Evolutionary conservation across 2,113 vertebrate species (phyloP).

Genomic region (Chaetops frenatus): DNA sequence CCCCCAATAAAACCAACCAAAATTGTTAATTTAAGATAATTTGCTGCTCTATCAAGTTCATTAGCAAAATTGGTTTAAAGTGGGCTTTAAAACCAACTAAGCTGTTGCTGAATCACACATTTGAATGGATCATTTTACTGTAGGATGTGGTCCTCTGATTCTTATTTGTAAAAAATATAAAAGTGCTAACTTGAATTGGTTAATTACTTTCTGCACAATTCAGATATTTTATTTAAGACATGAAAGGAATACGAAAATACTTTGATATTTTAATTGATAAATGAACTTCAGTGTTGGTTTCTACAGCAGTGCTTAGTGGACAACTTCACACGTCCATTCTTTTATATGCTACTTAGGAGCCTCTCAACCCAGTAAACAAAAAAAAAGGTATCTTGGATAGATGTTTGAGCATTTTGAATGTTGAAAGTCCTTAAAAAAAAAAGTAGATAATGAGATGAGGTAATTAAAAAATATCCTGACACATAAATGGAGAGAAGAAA

Average conservation of each 20-base stretch:
- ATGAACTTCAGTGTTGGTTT: background rate
- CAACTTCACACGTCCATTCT: accelerated
- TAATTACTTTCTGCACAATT: background rate
- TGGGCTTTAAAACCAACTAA: background rate
- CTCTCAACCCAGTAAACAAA: background rate
- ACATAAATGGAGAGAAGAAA: background rate
- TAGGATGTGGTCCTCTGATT: background rate
- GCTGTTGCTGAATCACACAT: background rate
- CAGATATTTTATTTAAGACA: background rate
- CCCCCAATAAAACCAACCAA: background rate
- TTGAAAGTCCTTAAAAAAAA: background rate
- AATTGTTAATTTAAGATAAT: background rate
- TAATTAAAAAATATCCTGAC: background rate
- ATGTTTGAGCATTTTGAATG: background rate
- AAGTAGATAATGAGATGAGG: background rate
- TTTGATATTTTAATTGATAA: background rate
- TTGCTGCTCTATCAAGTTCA: background rate
- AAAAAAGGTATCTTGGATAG: background rate
- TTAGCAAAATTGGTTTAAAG: background rate
- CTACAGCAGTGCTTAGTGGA: background rate
- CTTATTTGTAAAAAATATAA: background rate
- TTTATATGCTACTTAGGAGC: background rate
- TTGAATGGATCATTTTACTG: background rate
- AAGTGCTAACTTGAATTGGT: background rate
- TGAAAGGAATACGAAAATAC: background rate